Conservation (phyloP, 2,113 vertebrate genomes). For the Centrocercus urophasianus region DNA sequence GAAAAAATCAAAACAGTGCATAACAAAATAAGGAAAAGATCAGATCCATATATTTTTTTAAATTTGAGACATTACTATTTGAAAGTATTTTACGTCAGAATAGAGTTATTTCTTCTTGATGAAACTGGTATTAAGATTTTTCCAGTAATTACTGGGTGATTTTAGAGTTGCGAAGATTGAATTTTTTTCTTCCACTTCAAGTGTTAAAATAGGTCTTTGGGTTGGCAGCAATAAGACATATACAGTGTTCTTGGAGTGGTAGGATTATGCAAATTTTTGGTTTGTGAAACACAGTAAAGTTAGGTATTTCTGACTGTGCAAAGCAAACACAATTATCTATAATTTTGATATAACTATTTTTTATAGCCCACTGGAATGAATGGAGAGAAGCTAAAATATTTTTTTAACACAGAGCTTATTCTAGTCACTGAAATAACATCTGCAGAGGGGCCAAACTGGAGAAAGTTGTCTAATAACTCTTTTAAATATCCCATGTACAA, state of each 20-base stretch:
- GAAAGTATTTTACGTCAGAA: neutral
- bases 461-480: neutral
- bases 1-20: neutral
- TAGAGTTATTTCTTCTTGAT: neutral
- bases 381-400: neutral
- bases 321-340: neutral
- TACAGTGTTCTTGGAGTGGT: neutral
- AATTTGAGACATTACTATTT: neutral
- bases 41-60: neutral
- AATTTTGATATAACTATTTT: neutral
- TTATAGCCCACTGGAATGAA: slow-evolving; percentile 10
- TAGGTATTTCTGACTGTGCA: neutral
- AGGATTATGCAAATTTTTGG: neutral
- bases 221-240: neutral
- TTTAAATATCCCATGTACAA: neutral
- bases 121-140: slow-evolving; percentile 12
- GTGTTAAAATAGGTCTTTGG: neutral
- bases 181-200: neutral
- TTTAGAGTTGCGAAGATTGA: slow-evolving; percentile 3
- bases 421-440: neutral
- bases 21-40: neutral
- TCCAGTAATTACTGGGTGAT: neutral
- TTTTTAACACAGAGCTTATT: neutral
- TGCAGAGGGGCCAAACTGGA: slow-evolving; percentile 4
- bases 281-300: neutral